Evolutionary conservation across 2,888 invertebrate genomes (phyloP).

Genomic region (Lissocephala sabroskyi): DNA sequence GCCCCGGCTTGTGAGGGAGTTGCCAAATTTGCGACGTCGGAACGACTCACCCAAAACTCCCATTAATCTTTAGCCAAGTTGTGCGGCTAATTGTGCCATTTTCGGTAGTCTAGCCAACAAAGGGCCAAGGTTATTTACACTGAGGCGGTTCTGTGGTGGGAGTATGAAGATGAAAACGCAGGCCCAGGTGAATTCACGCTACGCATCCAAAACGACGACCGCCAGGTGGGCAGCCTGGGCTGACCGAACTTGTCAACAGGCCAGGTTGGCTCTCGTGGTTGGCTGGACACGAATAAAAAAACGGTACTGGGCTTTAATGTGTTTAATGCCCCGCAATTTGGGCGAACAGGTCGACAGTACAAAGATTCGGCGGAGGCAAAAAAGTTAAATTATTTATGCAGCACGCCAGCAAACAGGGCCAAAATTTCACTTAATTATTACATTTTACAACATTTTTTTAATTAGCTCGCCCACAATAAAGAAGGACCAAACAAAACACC

Average conservation of each 20-base stretch:
- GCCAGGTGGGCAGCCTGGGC: too few relatives aligned
- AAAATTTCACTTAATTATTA: slow-evolving; percentile 44
- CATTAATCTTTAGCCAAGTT: slow-evolving; percentile 57
- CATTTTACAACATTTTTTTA: slow-evolving; percentile 50
- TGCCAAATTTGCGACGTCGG: slow-evolving; percentile 36
- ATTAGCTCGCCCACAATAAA: slow-evolving; percentile 45
- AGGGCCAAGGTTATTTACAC: slow-evolving; percentile 36
- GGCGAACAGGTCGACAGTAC: slow-evolving; percentile 4
- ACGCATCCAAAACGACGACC: too few relatives aligned
- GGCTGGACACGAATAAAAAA: slow-evolving; percentile 31
- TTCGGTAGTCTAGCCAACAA: slow-evolving; percentile 32
- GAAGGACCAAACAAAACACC: slow-evolving; percentile 29
- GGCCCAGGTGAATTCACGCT: too few relatives aligned
- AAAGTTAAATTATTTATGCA: slow-evolving; percentile 41
- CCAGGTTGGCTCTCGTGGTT: neutral
- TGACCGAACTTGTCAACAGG: too few relatives aligned
- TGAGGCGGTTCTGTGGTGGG: neutral
- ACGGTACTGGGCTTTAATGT: slow-evolving; percentile 37
- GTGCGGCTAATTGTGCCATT: slow-evolving; percentile 57
- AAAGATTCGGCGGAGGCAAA: slow-evolving; percentile 22
- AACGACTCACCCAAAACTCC: slow-evolving; percentile 35
- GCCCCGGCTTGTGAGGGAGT: slow-evolving; percentile 6
- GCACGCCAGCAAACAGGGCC: slow-evolving; percentile 4
- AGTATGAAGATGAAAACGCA: too few relatives aligned
- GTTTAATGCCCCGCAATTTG: slow-evolving; percentile 38